Conservation (phyloP, 2,113 vertebrate species). For the Antidorcas marsupialis region DNA sequence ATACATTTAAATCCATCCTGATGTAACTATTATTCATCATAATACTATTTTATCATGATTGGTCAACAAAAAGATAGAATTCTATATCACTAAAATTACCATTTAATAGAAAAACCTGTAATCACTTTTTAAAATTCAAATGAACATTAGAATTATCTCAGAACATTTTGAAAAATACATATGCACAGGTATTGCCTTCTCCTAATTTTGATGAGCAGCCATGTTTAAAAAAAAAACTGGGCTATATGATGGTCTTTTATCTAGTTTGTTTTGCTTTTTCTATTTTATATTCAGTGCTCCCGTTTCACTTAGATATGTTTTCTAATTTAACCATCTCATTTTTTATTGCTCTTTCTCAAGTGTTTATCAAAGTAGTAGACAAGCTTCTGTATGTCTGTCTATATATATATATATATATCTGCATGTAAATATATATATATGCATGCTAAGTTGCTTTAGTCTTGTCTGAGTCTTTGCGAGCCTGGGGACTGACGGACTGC, state of each 20-base stretch:
- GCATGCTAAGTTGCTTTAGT: neutral
- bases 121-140: neutral
- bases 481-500: neutral
- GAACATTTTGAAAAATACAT: neutral
- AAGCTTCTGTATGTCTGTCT: neutral
- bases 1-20: neutral
- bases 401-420: accelerated
- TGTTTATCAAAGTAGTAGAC: neutral
- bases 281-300: neutral
- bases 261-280: neutral
- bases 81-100: neutral
- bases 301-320: neutral
- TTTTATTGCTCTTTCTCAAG: neutral
- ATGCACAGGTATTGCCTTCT: neutral
- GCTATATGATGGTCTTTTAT: neutral
- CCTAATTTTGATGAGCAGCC: neutral
- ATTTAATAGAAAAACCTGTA: neutral
- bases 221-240: neutral
- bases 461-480: accelerated
- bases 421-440: too few species aligned
- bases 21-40: neutral
- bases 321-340: neutral
- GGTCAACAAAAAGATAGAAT: neutral
- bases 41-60: neutral
- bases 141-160: neutral